Evolutionary conservation across 2,113 vertebrate species (phyloP).

Genomic region (Hippocampus abdominalis): DNA sequence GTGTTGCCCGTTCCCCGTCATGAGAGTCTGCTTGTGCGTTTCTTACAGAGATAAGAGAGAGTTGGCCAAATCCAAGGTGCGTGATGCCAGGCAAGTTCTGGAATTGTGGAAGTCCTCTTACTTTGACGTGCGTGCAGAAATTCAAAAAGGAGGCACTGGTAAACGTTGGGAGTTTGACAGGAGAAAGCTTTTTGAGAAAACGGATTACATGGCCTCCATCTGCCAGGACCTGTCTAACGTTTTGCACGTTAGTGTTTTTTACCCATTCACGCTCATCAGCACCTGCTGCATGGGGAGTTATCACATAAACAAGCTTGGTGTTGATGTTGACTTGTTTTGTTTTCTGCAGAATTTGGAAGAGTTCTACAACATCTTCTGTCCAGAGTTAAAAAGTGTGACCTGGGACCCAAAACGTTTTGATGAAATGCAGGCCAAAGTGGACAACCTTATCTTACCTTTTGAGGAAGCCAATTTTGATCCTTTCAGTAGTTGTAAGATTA

Average conservation of each 20-base stretch:
- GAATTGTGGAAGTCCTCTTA: constrained; percentile 85
- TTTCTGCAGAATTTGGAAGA: constrained; percentile 80
- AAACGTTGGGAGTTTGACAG: constrained; percentile 92
- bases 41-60: constrained; percentile 73
- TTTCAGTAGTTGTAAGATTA: constrained; percentile 72
- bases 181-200: constrained; percentile 85
- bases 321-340: constrained; percentile 3
- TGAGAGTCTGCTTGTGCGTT: background rate
- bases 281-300: background rate
- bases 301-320: background rate
- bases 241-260: constrained; percentile 76
- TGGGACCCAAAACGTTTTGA: constrained; percentile 78
- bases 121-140: constrained; percentile 79
- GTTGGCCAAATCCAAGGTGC: constrained; percentile 72
- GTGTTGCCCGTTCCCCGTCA: background rate
- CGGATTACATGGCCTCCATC: constrained; percentile 84
- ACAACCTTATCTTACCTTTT: constrained; percentile 76
- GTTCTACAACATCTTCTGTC: constrained; percentile 83
- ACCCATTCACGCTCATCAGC: background rate
- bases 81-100: constrained; percentile 77
- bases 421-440: constrained; percentile 76
- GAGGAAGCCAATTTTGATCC: constrained; percentile 80
- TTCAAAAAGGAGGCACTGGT: constrained; percentile 78
- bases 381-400: constrained; percentile 82
- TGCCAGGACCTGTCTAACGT: constrained; percentile 83